phyloP scores from a whole-genome alignment of 2,888 invertebrate genomes.

The Temnothorax unifasciatus region DNA sequence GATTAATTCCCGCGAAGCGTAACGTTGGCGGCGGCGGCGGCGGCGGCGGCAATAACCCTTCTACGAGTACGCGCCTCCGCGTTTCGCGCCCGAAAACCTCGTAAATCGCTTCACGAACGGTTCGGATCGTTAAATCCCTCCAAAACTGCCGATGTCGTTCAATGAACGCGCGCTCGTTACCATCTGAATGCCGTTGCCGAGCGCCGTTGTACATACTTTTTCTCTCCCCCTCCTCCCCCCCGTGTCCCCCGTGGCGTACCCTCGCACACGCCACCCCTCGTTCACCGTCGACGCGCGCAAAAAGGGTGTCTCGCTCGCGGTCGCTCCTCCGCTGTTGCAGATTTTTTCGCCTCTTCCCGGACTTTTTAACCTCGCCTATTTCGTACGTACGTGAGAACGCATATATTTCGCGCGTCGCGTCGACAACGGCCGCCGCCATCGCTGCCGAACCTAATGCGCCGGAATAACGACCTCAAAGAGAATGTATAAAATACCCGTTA shows the following conservation, averaged over 20 bases:
- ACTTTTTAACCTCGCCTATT: slow-evolving; percentile 30
- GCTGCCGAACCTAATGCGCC: slow-evolving; percentile 23
- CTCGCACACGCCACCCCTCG: not conserved
- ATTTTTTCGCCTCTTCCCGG: slow-evolving; percentile 18
- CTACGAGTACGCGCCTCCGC: slow-evolving; percentile 13
- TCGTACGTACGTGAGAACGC: slow-evolving; percentile 22
- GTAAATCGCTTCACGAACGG: slow-evolving; percentile 58
- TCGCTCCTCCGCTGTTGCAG: slow-evolving; percentile 5
- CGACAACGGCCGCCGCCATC: not conserved
- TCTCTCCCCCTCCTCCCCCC: not conserved
- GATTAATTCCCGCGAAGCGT: slow-evolving; percentile 44
- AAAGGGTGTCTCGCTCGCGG: slow-evolving; percentile 11
- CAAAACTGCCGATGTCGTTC: slow-evolving; percentile 58
- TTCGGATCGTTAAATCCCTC: slow-evolving; percentile 56
- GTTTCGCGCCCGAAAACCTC: slow-evolving; percentile 50
- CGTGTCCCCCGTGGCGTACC: not conserved
- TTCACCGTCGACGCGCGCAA: slow-evolving; percentile 14
- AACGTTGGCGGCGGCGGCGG: not conserved
- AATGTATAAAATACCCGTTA: slow-evolving; percentile 18
- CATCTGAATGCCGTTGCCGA: slow-evolving; percentile 58
- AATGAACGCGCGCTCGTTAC: slow-evolving; percentile 53
- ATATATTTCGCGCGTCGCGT: slow-evolving; percentile 8
- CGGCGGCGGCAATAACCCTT: slow-evolving; percentile 33
- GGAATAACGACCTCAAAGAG: slow-evolving; percentile 38
- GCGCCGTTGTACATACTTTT: slow-evolving; percentile 34